Conservation (phyloP, 2,113 vertebrate species). For the Lates calcarifer region DNA sequence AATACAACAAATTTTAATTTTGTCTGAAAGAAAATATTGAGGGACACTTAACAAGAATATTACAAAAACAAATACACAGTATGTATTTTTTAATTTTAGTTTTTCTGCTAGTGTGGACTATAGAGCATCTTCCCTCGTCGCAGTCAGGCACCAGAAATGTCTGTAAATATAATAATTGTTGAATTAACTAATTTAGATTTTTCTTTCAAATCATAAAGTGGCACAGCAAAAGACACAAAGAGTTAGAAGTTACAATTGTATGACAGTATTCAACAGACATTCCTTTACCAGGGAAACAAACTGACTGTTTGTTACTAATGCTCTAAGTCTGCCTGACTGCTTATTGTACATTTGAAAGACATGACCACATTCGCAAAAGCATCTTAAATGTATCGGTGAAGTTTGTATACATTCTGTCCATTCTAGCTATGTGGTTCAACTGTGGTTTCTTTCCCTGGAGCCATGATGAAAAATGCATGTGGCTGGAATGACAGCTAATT, state of each 20-base stretch:
- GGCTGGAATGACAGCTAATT: constrained; percentile 75
- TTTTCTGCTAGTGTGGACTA: background rate
- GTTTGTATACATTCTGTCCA: background rate
- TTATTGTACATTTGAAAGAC: constrained; percentile 1
- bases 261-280: background rate
- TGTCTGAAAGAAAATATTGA: background rate
- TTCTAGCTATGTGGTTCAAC: constrained; percentile 36
- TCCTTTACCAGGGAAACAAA: background rate
- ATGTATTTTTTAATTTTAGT: background rate
- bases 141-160: background rate
- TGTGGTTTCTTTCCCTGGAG: constrained; percentile 43
- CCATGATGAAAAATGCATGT: constrained; percentile 74
- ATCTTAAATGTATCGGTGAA: background rate
- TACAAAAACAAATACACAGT: background rate
- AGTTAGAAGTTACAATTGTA: background rate
- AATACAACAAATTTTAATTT: background rate
- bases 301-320: background rate
- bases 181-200: background rate
- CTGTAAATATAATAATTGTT: background rate
- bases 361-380: background rate
- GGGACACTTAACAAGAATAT: background rate
- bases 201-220: too few relatives aligned
- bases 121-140: background rate
- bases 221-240: background rate
- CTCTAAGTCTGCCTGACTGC: background rate